Evolutionary conservation across 2,888 invertebrate genomes (phyloP), one percentile per base, ranked within the genome.

Genomic region (Diachrysia chrysitis): DNA sequence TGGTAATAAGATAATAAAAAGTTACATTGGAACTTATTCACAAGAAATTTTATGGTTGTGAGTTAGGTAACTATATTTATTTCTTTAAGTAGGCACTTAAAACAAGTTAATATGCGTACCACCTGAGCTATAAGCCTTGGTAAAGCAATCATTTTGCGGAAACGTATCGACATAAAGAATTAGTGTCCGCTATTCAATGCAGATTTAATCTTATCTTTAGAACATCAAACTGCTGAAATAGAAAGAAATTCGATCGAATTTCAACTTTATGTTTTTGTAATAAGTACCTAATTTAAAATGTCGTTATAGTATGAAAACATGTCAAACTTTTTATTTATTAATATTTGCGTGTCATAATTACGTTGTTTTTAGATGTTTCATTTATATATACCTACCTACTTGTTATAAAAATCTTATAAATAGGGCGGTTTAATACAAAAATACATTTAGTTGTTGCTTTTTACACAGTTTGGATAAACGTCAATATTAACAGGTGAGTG

Each of bases 171-270:
- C 73, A 84, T 83, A 62, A 72, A 35, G 48, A 51, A 66, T 63
- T 19, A 35, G 58, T 66, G 64, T 75, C 73, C 69, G 70, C 63
- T 69, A 67, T 69, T 54, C 62, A n/a, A 55, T 42, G 48, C 51
- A 71, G 76, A 83, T 83, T 73, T 3, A 56, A 83, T 83, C 81
- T 78, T 51, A 80, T 72, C 78, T 83, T 29, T 10, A 32, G 60
- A 32, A 56, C 59, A 81, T 74, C 71, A 75, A 51, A 58, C 25
- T 57, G 9, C 35, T n/a, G n/a, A n/a, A n/a, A 59, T 73, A 60
- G 63, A 53, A 53, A 9, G 3, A 29, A 32, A 21, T 35, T 23
- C 35, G 66, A 25, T 9, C 21, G 6, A 78, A 58, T 70, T 54
- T 73, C 0, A 46, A 73, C 75, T 48, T 68, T 79, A 66, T 54